Evolutionary conservation across 2,888 invertebrate species (phyloP).

Genomic region (Dorcus parallelipipedus): DNA sequence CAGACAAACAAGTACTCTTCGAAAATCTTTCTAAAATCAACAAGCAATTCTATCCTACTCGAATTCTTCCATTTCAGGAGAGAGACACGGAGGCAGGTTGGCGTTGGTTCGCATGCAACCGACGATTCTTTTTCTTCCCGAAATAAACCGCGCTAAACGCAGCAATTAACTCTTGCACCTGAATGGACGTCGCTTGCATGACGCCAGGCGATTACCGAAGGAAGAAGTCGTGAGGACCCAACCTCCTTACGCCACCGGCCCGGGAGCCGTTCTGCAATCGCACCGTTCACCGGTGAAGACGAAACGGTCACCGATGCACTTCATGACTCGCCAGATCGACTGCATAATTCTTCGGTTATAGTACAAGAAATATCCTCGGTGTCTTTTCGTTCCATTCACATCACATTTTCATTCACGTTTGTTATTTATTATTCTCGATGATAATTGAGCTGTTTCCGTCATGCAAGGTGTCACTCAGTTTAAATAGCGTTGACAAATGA

Average conservation of each 20-base stretch:
- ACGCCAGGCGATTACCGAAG: constrained; percentile 1
- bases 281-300: constrained; percentile 2
- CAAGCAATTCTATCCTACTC: too few relatives aligned
- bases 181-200: constrained; percentile 7
- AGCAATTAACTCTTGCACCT: constrained; percentile 7
- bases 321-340: background rate
- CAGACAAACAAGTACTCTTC: too few relatives aligned
- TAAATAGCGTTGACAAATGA: background rate
- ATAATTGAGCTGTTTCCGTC: constrained; percentile 10
- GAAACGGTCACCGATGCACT: background rate
- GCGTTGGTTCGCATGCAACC: constrained; percentile 4
- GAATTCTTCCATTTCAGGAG: too few relatives aligned
- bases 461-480: background rate
- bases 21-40: too few relatives aligned
- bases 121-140: constrained; percentile 7
- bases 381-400: constrained; percentile 6
- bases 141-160: constrained; percentile 9
- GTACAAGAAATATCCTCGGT: background rate
- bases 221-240: constrained; percentile 7
- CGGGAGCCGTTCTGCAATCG: constrained; percentile 7
- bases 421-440: constrained; percentile 3
- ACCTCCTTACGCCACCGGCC: constrained; percentile 2
- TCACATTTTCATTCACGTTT: constrained; percentile 10
- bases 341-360: constrained; percentile 3
- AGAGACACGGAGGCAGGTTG: too few relatives aligned